A percentile compares a stretch with the other conserved stretches of the same genome.
Conservation (phyloP, 2,888 invertebrate genomes). For the Doris montereyensis region DNA sequence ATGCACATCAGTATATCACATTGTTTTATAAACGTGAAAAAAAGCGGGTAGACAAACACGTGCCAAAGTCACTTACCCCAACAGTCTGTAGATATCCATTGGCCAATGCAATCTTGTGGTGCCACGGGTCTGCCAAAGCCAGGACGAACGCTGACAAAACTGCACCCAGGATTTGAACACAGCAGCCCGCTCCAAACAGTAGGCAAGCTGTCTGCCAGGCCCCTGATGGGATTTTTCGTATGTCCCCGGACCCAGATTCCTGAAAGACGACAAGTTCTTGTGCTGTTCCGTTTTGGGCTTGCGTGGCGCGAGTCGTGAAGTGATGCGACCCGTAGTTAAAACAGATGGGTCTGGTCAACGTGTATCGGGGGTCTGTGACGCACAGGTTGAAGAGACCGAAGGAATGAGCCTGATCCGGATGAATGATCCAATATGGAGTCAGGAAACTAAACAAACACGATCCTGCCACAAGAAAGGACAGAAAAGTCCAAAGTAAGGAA, state of each 20-base stretch:
- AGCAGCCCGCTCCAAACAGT: slow-evolving; percentile 62
- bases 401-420: slow-evolving; percentile 53
- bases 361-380: slow-evolving; percentile 43
- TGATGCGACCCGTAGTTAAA: slow-evolving; percentile 37
- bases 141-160: slow-evolving; percentile 39
- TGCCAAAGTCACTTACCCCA: slow-evolving; percentile 23
- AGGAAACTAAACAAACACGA: slow-evolving; percentile 67
- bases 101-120: slow-evolving; percentile 39
- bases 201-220: slow-evolving; percentile 64
- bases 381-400: slow-evolving; percentile 60
- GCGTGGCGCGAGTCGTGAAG: neutral
- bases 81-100: slow-evolving; percentile 48
- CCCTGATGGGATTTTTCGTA: slow-evolving; percentile 50
- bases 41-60: too few relatives aligned
- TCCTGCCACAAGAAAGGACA: slow-evolving; percentile 67
- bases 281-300: neutral
- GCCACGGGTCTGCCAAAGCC: slow-evolving; percentile 35
- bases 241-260: slow-evolving; percentile 39
- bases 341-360: slow-evolving; percentile 33
- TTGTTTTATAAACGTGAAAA: too few relatives aligned
- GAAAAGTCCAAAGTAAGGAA: slow-evolving; percentile 64
- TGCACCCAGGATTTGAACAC: slow-evolving; percentile 56
- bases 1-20: too few relatives aligned
- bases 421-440: slow-evolving; percentile 70
- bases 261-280: neutral